Evolutionary conservation across 92 coral and sea anemone species (phyloP).

Genomic region (Hydrozoanthus gracilis): DNA sequence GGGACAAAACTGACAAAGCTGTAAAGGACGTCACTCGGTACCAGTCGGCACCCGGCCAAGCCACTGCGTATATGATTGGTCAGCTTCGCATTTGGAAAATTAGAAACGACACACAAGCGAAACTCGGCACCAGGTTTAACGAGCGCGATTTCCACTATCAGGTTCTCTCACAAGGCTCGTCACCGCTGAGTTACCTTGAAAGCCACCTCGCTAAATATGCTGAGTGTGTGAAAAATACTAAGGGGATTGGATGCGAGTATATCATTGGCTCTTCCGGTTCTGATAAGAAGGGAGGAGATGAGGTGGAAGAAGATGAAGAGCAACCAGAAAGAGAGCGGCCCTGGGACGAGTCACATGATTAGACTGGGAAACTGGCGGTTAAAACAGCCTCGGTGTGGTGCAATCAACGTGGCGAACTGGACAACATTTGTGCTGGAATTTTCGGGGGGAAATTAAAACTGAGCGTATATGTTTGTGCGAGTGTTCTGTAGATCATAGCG

Average conservation of each 20-base stretch:
- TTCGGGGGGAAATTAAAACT: too few species aligned
- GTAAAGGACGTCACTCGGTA: slow-evolving; percentile 96
- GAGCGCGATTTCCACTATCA: slow-evolving; percentile 96
- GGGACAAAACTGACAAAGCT: slow-evolving; percentile 99
- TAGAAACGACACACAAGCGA: slow-evolving; percentile 80
- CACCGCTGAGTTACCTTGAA: slow-evolving; percentile 89
- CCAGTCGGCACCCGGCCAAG: slow-evolving; percentile 95
- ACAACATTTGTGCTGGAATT: too few species aligned
- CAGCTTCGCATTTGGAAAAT: slow-evolving; percentile 89
- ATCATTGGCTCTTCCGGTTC: slow-evolving; percentile 38
- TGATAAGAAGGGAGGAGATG: neutral
- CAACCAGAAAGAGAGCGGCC: neutral
- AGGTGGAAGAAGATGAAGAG: neutral
- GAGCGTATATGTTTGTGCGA: too few species aligned
- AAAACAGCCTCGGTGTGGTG: too few species aligned
- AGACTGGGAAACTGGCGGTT: neutral
- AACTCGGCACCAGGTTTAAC: slow-evolving; percentile 65
- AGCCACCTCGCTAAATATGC: slow-evolving; percentile 76
- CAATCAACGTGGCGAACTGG: too few species aligned
- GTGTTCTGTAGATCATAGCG: too few species aligned
- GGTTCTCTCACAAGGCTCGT: slow-evolving; percentile 89
- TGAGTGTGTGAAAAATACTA: slow-evolving; percentile 70
- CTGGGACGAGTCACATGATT: slow-evolving; percentile 42
- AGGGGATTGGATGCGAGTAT: slow-evolving; percentile 69
- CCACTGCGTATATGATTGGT: slow-evolving; percentile 99